phyloP scores from a whole-genome alignment of 1,140 invertebrate genomes.

The Geopemphigus sp. region DNA sequence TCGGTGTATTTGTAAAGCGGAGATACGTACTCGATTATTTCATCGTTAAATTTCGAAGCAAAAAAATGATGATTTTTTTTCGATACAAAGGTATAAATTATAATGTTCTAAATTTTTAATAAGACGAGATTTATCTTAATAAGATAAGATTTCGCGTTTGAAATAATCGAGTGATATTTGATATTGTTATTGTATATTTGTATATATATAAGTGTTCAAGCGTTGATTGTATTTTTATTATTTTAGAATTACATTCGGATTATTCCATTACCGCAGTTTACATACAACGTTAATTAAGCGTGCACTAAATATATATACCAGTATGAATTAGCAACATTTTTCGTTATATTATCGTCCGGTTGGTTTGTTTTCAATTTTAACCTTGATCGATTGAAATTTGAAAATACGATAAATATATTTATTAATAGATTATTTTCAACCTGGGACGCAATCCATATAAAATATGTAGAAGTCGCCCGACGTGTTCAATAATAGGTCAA shows the following conservation, averaged over 20 bases:
- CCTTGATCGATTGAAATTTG: background rate
- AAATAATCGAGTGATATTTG: constrained; percentile 8
- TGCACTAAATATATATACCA: background rate
- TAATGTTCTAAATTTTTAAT: too few species aligned
- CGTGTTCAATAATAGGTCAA: background rate
- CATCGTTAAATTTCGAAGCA: too few species aligned
- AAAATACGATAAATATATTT: background rate
- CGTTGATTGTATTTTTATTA: background rate
- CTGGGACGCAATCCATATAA: background rate
- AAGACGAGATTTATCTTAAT: too few species aligned
- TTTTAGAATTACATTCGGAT: background rate
- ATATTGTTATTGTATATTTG: background rate
- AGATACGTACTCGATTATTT: too few species aligned
- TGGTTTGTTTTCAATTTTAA: background rate
- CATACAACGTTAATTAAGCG: background rate
- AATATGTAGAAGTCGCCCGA: background rate
- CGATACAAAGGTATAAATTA: too few species aligned
- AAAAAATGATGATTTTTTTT: too few species aligned
- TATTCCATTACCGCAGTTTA: background rate
- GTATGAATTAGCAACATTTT: background rate
- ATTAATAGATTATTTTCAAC: background rate
- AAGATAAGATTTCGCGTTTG: background rate
- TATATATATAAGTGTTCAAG: background rate
- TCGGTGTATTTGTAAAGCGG: too few species aligned
- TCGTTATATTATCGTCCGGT: background rate